These are phyloP conservation scores for Aethina tumida DNA, from an alignment of 1,140 invertebrate species.

Conservation along the genomic window DNA sequence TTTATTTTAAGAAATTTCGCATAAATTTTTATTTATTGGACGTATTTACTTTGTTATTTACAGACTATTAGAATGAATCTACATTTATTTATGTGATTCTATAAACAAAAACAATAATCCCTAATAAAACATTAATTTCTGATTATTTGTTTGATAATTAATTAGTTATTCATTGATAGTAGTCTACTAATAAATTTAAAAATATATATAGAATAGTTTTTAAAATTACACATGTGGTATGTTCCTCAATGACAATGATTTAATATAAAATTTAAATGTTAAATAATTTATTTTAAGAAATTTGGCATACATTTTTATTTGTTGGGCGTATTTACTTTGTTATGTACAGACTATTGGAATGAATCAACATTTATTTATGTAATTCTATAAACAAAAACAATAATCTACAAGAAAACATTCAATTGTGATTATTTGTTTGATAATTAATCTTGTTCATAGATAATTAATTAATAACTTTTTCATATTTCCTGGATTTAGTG, in stretches of 20 bases:
- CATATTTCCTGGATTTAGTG: no score
- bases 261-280: constrained; percentile 1
- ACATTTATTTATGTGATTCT: no score
- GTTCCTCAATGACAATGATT: no score
- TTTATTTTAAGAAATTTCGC: constrained; percentile 13
- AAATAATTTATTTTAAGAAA: constrained; percentile 8
- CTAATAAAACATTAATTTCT: not conserved
- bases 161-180: not conserved
- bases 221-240: no score
- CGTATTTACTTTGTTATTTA: not conserved
- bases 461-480: not conserved
- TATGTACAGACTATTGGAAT: not conserved
- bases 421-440: constrained; percentile 2
- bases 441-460: not conserved
- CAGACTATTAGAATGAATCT: not conserved
- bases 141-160: constrained; percentile 2
- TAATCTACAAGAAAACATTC: not conserved
- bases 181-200: no score
- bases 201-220: no score
- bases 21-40: not conserved
- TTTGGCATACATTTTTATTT: constrained; percentile 7
- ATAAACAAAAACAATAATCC: not conserved
- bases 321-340: not conserved
- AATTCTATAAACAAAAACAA: not conserved
- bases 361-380: no score